Evolutionary conservation across 2,888 invertebrate genomes (phyloP).

Genomic region (Mesorhabditis sp.): DNA sequence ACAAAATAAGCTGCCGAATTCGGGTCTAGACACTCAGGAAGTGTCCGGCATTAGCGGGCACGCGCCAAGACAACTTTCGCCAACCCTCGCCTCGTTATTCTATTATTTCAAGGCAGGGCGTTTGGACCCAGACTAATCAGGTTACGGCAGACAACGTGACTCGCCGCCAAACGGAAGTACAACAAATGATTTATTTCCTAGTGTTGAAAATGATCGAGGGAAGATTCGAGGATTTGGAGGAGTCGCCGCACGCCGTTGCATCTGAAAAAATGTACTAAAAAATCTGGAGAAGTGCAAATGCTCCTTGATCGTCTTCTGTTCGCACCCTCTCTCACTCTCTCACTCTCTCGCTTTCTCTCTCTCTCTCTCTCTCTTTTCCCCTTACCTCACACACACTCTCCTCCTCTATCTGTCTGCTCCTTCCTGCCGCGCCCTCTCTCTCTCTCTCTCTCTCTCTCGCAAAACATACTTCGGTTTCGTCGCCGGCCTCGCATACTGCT

Average conservation of each 20-base stretch:
- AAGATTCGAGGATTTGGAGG: not conserved
- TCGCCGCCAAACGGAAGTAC: not conserved
- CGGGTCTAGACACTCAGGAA: not conserved
- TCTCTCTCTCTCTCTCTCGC: too few relatives aligned
- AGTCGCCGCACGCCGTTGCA: not conserved
- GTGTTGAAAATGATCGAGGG: not conserved
- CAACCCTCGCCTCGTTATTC: not conserved
- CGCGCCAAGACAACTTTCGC: not conserved
- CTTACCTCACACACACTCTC: too few relatives aligned
- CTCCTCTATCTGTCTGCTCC: too few relatives aligned
- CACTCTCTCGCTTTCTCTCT: too few relatives aligned
- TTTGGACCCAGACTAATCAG: not conserved
- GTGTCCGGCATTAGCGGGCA: not conserved
- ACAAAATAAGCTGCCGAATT: not conserved
- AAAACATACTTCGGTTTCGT: not conserved
- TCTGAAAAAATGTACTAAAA: not conserved
- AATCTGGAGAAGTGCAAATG: too few relatives aligned
- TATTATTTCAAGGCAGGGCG: not conserved
- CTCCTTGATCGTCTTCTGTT: too few relatives aligned
- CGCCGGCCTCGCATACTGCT: not conserved
- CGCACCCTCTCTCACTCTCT: too few relatives aligned
- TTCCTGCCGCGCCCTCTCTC: too few relatives aligned
- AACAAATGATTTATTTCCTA: not conserved
- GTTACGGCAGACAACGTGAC: not conserved
- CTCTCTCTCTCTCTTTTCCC: too few relatives aligned